Evolutionary conservation across 2,888 invertebrate genomes (phyloP).

Genomic region (Drosophila nr. perissopoda): DNA sequence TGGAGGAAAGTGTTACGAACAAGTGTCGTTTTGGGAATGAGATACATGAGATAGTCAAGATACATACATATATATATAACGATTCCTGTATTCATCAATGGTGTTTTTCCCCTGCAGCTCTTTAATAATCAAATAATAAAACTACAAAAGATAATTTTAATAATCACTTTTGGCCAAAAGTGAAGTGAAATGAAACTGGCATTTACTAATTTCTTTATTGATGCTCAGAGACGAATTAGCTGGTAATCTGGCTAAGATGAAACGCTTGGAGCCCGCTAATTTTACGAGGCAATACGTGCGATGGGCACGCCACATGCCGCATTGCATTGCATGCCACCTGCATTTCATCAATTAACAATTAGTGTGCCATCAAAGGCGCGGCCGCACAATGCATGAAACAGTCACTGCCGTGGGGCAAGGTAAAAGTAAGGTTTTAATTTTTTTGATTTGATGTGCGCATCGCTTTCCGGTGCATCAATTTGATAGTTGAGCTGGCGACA

Average conservation of each 20-base stretch:
- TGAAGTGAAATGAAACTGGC: slow-evolving; percentile 20
- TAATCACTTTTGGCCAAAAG: slow-evolving; percentile 25
- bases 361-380: slow-evolving; percentile 69
- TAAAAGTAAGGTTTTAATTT: background rate
- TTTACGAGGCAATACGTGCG: slow-evolving; percentile 37
- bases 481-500: slow-evolving; percentile 44
- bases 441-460: slow-evolving; percentile 25
- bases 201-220: slow-evolving; percentile 35
- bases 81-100: background rate
- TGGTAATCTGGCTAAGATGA: slow-evolving; percentile 11
- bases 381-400: slow-evolving; percentile 32
- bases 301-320: slow-evolving; percentile 35
- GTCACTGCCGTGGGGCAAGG: background rate
- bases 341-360: slow-evolving; percentile 76
- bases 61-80: background rate
- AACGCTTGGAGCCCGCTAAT: slow-evolving; percentile 33
- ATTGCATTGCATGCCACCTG: slow-evolving; percentile 50
- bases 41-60: background rate
- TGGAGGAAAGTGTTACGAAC: background rate
- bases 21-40: background rate
- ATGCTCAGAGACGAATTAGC: slow-evolving; percentile 20
- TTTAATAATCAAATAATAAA: background rate
- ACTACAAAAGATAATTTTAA: background rate
- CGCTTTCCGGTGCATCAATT: slow-evolving; percentile 60
- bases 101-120: background rate